phyloP scores from a whole-genome alignment of 2,113 vertebrate genomes.

The Tor tambroides region DNA sequence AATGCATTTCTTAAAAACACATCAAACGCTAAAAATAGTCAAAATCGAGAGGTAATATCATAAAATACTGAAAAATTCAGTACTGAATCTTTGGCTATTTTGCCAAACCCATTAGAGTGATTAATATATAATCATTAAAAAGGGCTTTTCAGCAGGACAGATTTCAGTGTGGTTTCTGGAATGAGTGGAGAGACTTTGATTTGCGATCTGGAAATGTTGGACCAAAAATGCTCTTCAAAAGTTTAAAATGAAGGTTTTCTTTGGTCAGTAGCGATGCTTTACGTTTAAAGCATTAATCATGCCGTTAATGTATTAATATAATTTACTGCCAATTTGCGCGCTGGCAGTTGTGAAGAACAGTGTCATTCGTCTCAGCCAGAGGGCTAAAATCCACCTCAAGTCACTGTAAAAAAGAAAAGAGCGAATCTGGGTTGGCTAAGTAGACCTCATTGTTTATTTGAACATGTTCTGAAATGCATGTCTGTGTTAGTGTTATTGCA shows the following conservation, averaged over 20 bases:
- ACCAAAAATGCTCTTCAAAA: background rate
- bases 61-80: background rate
- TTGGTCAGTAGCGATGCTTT: background rate
- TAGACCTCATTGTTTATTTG: conserved; percentile 77
- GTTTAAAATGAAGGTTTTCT: background rate
- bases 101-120: background rate
- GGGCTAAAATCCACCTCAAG: background rate
- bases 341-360: background rate
- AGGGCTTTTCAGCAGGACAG: background rate
- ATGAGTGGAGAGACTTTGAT: background rate
- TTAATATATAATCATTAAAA: background rate
- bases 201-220: background rate
- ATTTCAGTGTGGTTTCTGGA: background rate
- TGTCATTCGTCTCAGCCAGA: background rate
- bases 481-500: conserved; percentile 67
- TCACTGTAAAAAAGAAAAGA: conserved; percentile 49
- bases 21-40: background rate
- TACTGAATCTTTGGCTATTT: background rate
- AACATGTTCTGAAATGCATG: conserved; percentile 74
- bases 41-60: background rate
- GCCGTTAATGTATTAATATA: background rate
- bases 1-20: background rate
- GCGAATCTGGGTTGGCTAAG: conserved; percentile 64
- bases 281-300: background rate
- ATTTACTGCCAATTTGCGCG: background rate